Evolutionary conservation across 2,888 invertebrate species (phyloP).

Genomic region (Eupithecia subfuscata): DNA sequence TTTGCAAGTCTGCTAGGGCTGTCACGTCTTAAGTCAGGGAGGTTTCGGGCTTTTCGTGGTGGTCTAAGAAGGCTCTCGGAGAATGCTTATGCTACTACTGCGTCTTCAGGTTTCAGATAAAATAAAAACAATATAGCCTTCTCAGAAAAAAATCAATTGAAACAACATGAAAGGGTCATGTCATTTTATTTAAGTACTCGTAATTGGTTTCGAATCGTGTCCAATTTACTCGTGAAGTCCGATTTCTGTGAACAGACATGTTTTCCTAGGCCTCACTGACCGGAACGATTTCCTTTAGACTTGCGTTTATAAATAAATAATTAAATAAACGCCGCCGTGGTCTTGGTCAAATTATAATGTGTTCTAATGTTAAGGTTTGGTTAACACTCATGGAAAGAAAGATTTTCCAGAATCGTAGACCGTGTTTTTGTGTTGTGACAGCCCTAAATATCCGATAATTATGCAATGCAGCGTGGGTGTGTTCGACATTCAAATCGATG

Average conservation of each 20-base stretch:
- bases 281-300: not conserved
- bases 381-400: not conserved
- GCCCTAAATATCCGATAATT: conserved; percentile 9
- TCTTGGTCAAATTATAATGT: not conserved
- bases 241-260: not conserved
- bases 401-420: not conserved
- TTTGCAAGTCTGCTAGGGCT: conserved; percentile 18
- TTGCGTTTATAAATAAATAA: no score
- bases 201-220: not conserved
- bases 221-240: not conserved
- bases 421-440: not conserved
- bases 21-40: not conserved
- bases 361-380: not conserved
- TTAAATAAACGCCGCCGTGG: no score
- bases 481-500: conserved; percentile 19
- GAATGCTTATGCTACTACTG: not conserved
- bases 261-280: not conserved
- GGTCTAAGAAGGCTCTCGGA: not conserved
- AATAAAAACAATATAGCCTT: not conserved
- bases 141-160: not conserved
- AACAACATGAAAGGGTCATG: not conserved
- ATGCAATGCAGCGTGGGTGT: conserved; percentile 14
- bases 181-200: not conserved
- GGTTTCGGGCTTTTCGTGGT: not conserved
- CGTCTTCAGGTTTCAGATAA: not conserved